These are phyloP conservation scores for Beroe forskalii DNA, from an alignment of 37 sponge, comb jelly and placozoan genomes.

Conservation along the genomic window DNA sequence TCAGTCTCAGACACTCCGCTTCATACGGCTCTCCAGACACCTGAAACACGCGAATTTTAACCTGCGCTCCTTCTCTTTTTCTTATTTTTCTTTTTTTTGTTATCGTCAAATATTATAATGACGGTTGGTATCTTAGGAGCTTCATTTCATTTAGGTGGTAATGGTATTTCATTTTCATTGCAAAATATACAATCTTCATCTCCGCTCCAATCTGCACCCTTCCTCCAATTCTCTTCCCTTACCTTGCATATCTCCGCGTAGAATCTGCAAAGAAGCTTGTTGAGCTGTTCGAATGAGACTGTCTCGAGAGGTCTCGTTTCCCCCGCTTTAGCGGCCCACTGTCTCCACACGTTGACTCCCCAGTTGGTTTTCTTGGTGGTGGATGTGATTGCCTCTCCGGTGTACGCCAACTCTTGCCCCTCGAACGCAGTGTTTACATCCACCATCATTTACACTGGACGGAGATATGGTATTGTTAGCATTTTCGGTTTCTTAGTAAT, in stretches of 20 bases:
- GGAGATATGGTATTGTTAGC: too few species aligned
- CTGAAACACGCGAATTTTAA: background rate
- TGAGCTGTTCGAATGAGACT: conserved; percentile 48
- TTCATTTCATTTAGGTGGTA: too few species aligned
- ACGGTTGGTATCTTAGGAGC: too few species aligned
- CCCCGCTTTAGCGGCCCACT: conserved; percentile 55
- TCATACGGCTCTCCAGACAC: conserved; percentile 64
- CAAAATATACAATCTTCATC: too few species aligned
- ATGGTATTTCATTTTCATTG: too few species aligned
- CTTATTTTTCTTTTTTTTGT: too few species aligned
- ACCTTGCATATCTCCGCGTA: conserved; percentile 64
- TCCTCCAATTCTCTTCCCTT: too few species aligned
- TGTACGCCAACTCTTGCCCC: conserved; percentile 53
- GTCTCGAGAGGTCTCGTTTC: conserved; percentile 58
- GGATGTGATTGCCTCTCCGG: conserved; percentile 58
- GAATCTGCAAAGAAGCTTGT: conserved; percentile 62
- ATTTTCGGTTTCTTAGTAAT: too few species aligned
- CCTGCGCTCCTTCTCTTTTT: too few species aligned
- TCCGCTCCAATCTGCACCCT: too few species aligned
- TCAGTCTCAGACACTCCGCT: conserved; percentile 60
- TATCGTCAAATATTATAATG: too few species aligned
- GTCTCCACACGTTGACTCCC: conserved; percentile 65
- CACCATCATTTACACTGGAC: conserved; percentile 34
- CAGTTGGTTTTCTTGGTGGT: conserved; percentile 65
- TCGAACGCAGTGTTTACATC: conserved; percentile 23